A percentile compares a stretch with the other conserved stretches of the same genome.
Conservation (phyloP, 1,140 invertebrate species). For the Philotrypesis tridentata region DNA sequence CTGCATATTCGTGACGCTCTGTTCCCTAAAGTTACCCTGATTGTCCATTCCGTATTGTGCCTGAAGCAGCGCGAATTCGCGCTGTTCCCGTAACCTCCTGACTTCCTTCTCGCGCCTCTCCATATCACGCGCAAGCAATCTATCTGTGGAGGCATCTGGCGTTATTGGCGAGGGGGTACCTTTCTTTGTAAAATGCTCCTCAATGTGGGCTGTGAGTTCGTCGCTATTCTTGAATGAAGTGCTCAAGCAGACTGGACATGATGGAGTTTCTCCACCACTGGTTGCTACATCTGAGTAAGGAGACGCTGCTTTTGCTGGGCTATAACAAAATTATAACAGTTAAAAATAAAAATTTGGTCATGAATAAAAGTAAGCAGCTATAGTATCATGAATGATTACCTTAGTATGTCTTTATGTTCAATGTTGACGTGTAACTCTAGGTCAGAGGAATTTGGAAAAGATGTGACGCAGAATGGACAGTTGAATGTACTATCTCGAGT, state of each 20-base stretch:
- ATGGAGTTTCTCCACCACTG: constrained; percentile 63
- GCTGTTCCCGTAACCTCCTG: constrained; percentile 81
- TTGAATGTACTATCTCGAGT: constrained; percentile 69
- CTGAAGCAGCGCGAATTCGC: constrained; percentile 86
- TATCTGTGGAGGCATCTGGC: constrained; percentile 74
- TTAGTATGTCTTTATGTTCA: constrained; percentile 84
- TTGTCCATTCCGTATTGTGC: constrained; percentile 93
- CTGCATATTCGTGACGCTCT: constrained; percentile 88
- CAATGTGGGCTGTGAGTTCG: constrained; percentile 80
- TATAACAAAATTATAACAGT: constrained; percentile 53
- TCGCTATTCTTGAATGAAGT: constrained; percentile 73
- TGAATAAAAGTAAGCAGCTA: constrained; percentile 49
- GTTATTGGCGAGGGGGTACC: constrained; percentile 69
- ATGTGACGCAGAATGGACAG: constrained; percentile 84
- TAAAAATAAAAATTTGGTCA: constrained; percentile 8
- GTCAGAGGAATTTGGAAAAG: constrained; percentile 83
- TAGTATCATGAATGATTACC: constrained; percentile 60
- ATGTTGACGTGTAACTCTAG: constrained; percentile 90
- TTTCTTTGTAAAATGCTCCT: constrained; percentile 79
- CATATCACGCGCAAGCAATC: constrained; percentile 77
- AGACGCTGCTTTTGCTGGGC: constrained; percentile 67
- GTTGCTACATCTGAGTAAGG: constrained; percentile 62
- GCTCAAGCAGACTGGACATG: constrained; percentile 76
- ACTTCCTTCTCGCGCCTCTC: constrained; percentile 82
- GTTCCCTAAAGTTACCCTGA: constrained; percentile 86